Conservation (phyloP, 2,797 vertebrate genomes). For the Manis javanica region DNA sequence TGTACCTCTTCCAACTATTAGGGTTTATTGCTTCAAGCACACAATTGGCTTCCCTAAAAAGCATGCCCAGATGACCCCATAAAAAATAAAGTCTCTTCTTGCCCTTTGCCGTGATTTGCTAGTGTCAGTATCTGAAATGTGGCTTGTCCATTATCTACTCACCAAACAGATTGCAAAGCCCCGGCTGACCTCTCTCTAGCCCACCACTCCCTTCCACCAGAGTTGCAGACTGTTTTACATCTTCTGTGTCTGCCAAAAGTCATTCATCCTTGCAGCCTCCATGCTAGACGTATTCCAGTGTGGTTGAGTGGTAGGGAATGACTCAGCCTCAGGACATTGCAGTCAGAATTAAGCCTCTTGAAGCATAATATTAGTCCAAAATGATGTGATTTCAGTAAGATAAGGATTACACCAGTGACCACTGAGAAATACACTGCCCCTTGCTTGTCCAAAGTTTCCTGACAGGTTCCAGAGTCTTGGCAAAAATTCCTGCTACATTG, state of each 20-base stretch:
- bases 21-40: neutral
- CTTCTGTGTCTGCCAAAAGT: neutral
- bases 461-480: neutral
- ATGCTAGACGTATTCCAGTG: neutral
- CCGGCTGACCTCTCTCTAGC: neutral
- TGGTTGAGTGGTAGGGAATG: neutral
- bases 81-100: neutral
- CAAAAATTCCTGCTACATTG: neutral
- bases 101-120: neutral
- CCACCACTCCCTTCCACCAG: neutral
- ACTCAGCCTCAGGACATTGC: neutral
- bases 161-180: neutral
- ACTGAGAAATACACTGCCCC: neutral
- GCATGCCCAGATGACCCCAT: neutral
- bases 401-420: neutral
- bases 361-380: neutral
- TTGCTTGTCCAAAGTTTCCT: neutral
- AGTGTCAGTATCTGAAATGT: rapidly evolving
- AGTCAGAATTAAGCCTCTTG: neutral
- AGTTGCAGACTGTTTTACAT: neutral
- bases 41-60: neutral
- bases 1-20: neutral
- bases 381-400: neutral
- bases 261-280: neutral
- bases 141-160: neutral